Conservation (phyloP, 2,888 invertebrate species). For the Pandemis heparana region DNA sequence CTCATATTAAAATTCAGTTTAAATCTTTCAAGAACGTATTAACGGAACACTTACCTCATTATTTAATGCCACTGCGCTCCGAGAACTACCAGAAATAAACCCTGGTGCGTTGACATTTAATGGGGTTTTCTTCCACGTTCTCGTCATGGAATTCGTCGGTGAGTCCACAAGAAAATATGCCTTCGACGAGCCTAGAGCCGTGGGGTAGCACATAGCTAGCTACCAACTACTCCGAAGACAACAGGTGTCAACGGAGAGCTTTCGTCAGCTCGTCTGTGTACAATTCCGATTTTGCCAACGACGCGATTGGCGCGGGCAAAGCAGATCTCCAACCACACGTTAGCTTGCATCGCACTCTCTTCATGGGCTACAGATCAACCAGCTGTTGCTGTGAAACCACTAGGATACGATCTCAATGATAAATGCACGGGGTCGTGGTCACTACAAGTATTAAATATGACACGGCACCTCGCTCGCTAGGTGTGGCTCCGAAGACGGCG, state of each 20-base stretch:
- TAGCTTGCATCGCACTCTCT: too few species aligned
- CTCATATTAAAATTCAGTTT: not conserved
- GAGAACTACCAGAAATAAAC: too few species aligned
- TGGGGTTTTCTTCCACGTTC: too few species aligned
- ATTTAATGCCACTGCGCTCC: too few species aligned
- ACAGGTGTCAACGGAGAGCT: not conserved
- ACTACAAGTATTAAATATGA: not conserved
- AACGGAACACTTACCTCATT: too few species aligned
- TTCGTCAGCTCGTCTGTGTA: not conserved
- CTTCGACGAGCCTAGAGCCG: not conserved
- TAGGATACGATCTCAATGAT: not conserved
- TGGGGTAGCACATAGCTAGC: not conserved
- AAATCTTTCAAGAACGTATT: not conserved
- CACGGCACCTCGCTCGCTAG: not conserved
- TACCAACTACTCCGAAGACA: not conserved
- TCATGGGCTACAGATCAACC: too few species aligned
- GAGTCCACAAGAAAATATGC: not conserved
- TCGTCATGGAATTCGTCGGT: not conserved
- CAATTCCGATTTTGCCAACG: not conserved
- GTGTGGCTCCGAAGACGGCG: too few species aligned
- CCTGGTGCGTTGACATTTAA: too few species aligned
- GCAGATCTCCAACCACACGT: too few species aligned
- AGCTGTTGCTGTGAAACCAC: too few species aligned
- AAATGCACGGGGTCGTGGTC: not conserved
- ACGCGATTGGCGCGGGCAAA: not conserved